Base-by-base conservation (phyloP, 1,140 invertebrate genomes). In the Lepidurus arcticus region DNA sequence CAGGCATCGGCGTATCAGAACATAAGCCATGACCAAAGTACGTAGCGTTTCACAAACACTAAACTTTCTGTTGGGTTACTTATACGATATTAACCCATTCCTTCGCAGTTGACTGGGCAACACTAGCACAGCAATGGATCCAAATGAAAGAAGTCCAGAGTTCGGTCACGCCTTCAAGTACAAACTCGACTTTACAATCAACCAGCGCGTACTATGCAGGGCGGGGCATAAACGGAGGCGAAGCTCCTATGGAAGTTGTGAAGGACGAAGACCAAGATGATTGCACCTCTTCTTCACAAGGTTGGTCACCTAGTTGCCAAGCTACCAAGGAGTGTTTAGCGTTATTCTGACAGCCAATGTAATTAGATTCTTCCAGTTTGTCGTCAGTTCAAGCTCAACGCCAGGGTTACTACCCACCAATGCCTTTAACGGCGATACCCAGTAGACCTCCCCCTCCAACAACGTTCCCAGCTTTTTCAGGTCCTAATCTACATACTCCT, bases 121-220 rank as follows among this genome's bases (percentile, higher is more conserved):
- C 93, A 77, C 85, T 98, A 81, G 96, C 96, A 21, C 96, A 98
- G 83, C 95, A 98, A 89, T 98, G 96, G 96, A 98, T 98, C 80
- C 92, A 93, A 83, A 97, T 97, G 94, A 96, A 96, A 83, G 94
- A 96, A 84, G 76, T 77, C 42, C 74, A 76, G 45, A 45, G 73
- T 74, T 45, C 44, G 45, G 11, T 42, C 75, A 4, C 16, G 45
- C 16, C 42, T 75, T 43, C 77, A 53, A 43, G 8, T 44, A 73
- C 45, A 42, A 34, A 73, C 16, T 42, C 53, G 74, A 13, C 26
- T 74, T 21, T 10, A 16, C 73, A 78, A 2, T n/a, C 11, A 43
- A 42, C 42, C 43, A 26, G n/a, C 34, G 1, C 75, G 13, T 47
- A 80, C 44, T 65, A 43, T 42, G 21, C 45, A 7, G 53, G 42